Evolutionary conservation across 2,113 vertebrate genomes (phyloP).

Genomic region (Notiomystis cincta): DNA sequence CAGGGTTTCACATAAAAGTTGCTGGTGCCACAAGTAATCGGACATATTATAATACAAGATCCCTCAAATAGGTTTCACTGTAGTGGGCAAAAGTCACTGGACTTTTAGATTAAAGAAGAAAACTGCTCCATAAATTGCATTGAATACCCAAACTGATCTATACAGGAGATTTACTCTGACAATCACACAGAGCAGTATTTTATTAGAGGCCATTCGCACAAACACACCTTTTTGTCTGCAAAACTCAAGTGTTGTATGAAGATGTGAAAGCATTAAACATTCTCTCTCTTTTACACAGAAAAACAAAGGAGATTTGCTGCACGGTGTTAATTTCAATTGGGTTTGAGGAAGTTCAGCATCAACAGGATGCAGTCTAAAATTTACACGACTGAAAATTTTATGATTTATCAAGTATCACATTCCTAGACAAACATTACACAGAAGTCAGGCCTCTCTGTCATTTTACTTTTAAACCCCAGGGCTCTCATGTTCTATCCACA

Average conservation of each 20-base stretch:
- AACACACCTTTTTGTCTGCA: background rate
- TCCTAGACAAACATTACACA: background rate
- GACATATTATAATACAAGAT: background rate
- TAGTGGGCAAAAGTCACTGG: background rate
- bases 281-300: background rate
- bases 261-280: background rate
- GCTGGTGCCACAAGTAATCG: background rate
- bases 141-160: background rate
- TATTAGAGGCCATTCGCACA: background rate
- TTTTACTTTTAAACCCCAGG: background rate
- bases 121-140: background rate
- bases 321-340: background rate
- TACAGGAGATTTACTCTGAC: background rate
- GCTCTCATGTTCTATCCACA: background rate
- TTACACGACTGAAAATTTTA: background rate
- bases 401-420: background rate
- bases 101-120: background rate
- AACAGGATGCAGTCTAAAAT: background rate
- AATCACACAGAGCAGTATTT: background rate
- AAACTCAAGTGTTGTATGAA: background rate
- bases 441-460: background rate
- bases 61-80: background rate
- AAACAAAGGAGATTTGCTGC: background rate
- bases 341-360: background rate
- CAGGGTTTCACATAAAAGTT: background rate